A percentile compares a stretch with the other conserved stretches of the same genome.
Evolutionary conservation across 2,888 invertebrate species (phyloP).

Genomic region (Drosophila kanekoi): DNA sequence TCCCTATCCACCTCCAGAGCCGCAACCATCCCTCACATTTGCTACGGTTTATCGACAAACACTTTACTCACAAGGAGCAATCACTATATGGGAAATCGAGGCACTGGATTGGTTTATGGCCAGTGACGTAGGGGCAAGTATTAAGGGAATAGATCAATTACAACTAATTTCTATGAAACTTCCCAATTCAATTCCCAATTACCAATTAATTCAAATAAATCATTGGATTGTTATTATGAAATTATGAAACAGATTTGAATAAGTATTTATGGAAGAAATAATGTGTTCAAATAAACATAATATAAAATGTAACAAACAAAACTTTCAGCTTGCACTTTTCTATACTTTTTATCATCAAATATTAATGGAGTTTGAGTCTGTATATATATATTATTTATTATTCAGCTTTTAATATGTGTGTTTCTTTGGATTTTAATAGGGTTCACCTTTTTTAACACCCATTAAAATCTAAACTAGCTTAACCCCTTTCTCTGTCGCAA

Average conservation of each 20-base stretch:
- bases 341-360: too few species aligned
- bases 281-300: too few species aligned
- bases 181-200: too few species aligned
- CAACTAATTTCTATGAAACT: not conserved
- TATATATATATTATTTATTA: not conserved
- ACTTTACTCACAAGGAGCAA: conserved; percentile 56
- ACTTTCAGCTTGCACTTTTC: too few species aligned
- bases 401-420: not conserved
- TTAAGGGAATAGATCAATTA: not conserved
- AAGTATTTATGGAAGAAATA: too few species aligned
- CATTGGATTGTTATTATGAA: too few species aligned
- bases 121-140: conserved; percentile 32
- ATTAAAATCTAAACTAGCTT: not conserved
- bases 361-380: too few species aligned
- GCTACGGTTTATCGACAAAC: conserved; percentile 74
- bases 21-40: conserved; percentile 61
- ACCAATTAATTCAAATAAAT: too few species aligned
- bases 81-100: conserved; percentile 36
- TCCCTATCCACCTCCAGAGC: conserved; percentile 6
- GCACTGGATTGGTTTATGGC: conserved; percentile 10
- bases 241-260: too few species aligned
- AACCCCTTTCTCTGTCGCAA: not conserved
- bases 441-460: not conserved
- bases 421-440: too few species aligned
- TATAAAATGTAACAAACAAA: too few species aligned